phyloP scores from a whole-genome alignment of 1,140 invertebrate genomes.

The Philopotamus ludificatus region DNA sequence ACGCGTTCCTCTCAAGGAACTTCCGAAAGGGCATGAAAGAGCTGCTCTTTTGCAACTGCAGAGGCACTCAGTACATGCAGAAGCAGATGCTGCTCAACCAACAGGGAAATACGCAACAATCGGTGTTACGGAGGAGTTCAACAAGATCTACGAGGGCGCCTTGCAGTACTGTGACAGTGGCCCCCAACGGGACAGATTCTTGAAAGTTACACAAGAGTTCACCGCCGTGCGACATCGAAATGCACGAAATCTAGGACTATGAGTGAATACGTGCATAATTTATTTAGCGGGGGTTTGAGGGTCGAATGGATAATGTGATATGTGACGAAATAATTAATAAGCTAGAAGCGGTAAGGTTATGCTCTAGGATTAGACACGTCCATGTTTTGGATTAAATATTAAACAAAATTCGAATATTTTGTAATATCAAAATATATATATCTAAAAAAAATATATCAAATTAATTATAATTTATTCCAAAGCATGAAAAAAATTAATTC shows the following conservation, averaged over 20 bases:
- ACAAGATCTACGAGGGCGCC: conserved; percentile 54
- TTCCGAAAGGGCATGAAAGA: conserved; percentile 71
- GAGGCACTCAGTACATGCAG: conserved; percentile 47
- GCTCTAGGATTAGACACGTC: no score
- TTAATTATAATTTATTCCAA: no score
- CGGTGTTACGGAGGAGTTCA: conserved; percentile 49
- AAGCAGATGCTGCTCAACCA: conserved; percentile 51
- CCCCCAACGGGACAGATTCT: conserved; percentile 51
- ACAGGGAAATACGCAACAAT: conserved; percentile 42
- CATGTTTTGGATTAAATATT: no score
- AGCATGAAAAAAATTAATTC: no score
- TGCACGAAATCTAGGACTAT: conserved; percentile 33
- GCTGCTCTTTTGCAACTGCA: conserved; percentile 59
- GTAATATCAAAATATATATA: no score
- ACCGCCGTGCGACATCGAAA: conserved; percentile 31
- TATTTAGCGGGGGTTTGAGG: no score
- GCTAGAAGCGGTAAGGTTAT: no score
- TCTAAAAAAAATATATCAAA: no score
- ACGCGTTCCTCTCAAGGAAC: conserved; percentile 79
- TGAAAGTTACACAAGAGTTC: conserved; percentile 51
- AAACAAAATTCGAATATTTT: no score
- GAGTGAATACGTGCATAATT: no score
- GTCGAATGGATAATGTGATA: no score
- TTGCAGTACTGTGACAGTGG: conserved; percentile 55
- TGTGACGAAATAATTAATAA: no score